phyloP scores from a whole-genome alignment of 1,140 invertebrate genomes.

The Drosophila pallidifrons region DNA sequence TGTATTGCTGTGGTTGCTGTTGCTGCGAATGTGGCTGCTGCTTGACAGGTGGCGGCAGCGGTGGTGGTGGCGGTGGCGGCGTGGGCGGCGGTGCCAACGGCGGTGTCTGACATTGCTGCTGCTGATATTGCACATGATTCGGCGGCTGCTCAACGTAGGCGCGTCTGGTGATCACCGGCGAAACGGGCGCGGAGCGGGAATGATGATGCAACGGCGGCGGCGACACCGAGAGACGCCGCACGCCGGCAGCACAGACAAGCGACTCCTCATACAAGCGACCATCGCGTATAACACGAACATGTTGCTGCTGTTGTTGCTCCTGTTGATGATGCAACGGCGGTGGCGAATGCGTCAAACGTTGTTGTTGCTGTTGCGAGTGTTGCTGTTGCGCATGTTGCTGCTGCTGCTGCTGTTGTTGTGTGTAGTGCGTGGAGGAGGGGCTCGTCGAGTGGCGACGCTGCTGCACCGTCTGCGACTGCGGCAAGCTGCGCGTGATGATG shows the following conservation, averaged over 20 bases:
- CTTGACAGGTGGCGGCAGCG: conserved; percentile 40
- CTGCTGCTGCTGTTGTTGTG: conserved; percentile 39
- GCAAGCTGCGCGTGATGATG: conserved; percentile 72
- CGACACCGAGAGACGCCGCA: conserved; percentile 72
- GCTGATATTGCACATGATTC: conserved; percentile 47
- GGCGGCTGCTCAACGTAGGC: conserved; percentile 41
- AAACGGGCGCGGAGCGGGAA: conserved; percentile 73
- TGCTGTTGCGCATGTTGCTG: conserved; percentile 9
- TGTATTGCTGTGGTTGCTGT: conserved; percentile 48
- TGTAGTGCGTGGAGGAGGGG: conserved; percentile 64
- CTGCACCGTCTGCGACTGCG: conserved; percentile 33
- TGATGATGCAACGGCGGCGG: conserved; percentile 79
- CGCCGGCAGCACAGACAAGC: conserved; percentile 17
- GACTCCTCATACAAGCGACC: conserved; percentile 78
- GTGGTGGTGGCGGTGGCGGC: conserved; percentile 49
- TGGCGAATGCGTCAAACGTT: conserved; percentile 54
- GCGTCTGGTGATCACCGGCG: conserved; percentile 63
- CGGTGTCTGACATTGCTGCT: conserved; percentile 56
- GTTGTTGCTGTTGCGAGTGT: conserved; percentile 29
- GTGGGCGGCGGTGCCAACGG: conserved; percentile 55
- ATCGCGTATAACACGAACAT: conserved; percentile 81
- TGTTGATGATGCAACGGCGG: conserved; percentile 72
- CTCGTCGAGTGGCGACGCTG: conserved; percentile 73
- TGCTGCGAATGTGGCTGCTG: conserved; percentile 52
- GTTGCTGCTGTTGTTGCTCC: conserved; percentile 60